These are phyloP conservation scores for Sinocyclocheilus anshuiensis DNA, from an alignment of 2,113 vertebrate species.

Conservation along the genomic window DNA sequence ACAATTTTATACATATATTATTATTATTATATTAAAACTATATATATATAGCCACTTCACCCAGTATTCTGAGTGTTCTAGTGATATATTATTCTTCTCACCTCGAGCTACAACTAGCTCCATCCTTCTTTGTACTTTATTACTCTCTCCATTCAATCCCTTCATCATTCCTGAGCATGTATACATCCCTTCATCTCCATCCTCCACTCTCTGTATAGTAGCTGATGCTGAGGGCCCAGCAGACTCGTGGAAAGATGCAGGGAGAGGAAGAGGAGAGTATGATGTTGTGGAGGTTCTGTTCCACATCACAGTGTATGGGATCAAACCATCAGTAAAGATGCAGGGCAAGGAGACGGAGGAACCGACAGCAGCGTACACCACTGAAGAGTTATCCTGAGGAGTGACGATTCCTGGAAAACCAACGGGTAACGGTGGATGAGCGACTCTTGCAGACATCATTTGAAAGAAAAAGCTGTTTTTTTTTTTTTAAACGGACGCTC, in stretches of 20 bases:
- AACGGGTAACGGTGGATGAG: background rate
- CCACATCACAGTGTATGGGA: slow-evolving; percentile 52
- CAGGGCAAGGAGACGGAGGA: slow-evolving; percentile 70
- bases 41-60: no score
- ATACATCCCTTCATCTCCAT: slow-evolving; percentile 68
- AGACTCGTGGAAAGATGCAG: slow-evolving; percentile 40
- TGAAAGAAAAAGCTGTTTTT: background rate
- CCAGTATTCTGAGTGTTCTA: background rate
- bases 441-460: background rate
- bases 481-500: background rate
- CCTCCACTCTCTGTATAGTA: slow-evolving; percentile 57
- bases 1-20: no score
- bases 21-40: no score
- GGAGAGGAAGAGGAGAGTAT: background rate
- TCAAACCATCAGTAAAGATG: slow-evolving; percentile 62
- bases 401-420: slow-evolving; percentile 66
- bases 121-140: slow-evolving; percentile 58
- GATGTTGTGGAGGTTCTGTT: slow-evolving; percentile 47
- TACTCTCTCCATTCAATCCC: background rate
- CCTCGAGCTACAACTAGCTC: slow-evolving; percentile 70
- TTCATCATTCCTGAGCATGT: slow-evolving; percentile 61
- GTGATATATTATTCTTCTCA: slow-evolving; percentile 47
- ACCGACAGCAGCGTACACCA: slow-evolving; percentile 69
- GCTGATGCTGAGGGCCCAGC: slow-evolving; percentile 40
- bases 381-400: slow-evolving; percentile 55